These are phyloP conservation scores for Leucopsar rothschildi DNA, from an alignment of 2,113 vertebrate genomes.

Conservation along the genomic window DNA sequence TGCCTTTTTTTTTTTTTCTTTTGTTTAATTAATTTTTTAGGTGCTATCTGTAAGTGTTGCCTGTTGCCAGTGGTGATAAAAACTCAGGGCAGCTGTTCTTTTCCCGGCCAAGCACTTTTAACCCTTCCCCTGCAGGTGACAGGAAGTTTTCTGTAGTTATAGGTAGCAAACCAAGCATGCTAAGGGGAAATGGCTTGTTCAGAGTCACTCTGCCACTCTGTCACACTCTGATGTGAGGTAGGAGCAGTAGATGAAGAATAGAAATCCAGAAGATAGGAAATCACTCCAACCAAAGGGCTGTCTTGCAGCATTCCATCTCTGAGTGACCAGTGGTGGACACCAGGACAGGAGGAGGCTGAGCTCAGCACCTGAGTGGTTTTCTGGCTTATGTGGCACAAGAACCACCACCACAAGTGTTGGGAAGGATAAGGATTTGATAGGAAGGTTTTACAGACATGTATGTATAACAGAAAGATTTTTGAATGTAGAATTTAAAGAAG, in stretches of 20 bases:
- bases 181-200: not conserved
- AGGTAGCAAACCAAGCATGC: not conserved
- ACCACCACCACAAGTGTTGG: not conserved
- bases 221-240: not conserved
- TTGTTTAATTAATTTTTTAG: not conserved
- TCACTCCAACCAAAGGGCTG: not conserved
- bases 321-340: not conserved
- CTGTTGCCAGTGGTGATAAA: not conserved
- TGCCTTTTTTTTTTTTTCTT: not conserved
- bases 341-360: not conserved
- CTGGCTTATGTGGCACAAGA: accelerated
- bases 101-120: not conserved
- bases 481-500: too few species aligned
- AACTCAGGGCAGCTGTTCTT: not conserved
- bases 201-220: not conserved
- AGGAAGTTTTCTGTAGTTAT: not conserved
- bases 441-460: too few species aligned
- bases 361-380: not conserved
- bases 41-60: not conserved
- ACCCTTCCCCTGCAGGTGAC: not conserved
- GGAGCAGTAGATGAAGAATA: not conserved
- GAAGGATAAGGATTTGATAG: too few species aligned
- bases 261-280: not conserved
- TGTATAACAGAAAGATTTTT: too few species aligned
- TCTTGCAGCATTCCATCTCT: not conserved